Evolutionary conservation across 2,113 vertebrate species (phyloP).

Genomic region (Mesembrinibis cayennensis): DNA sequence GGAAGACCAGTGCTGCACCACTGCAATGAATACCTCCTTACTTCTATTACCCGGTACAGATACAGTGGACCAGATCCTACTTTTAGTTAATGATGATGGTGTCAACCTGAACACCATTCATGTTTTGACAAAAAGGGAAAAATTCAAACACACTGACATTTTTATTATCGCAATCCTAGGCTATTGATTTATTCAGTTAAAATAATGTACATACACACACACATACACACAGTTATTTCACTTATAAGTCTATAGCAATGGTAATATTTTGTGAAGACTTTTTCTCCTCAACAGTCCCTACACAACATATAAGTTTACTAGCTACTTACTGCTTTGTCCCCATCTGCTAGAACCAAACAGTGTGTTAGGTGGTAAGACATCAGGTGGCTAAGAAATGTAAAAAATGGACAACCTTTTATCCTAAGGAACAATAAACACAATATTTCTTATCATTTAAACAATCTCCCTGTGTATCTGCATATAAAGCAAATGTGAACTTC

Average conservation of each 20-base stretch:
- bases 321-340: background rate
- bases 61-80: background rate
- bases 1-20: background rate
- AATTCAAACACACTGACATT: background rate
- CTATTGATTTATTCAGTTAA: background rate
- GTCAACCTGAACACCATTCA: background rate
- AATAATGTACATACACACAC: background rate
- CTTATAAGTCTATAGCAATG: fast-evolving
- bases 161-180: background rate
- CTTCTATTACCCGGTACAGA: background rate
- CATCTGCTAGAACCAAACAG: background rate
- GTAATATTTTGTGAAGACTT: background rate
- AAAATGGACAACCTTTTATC: background rate
- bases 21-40: background rate
- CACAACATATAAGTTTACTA: background rate
- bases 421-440: background rate
- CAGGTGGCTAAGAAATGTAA: background rate
- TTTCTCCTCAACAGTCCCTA: background rate
- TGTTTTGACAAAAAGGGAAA: background rate
- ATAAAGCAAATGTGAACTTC: background rate
- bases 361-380: background rate
- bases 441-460: background rate
- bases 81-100: background rate
- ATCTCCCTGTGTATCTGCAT: background rate
- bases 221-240: background rate